Base-by-base conservation (phyloP, 2,113 vertebrate species). In the Brienomyrus longianalis region DNA sequence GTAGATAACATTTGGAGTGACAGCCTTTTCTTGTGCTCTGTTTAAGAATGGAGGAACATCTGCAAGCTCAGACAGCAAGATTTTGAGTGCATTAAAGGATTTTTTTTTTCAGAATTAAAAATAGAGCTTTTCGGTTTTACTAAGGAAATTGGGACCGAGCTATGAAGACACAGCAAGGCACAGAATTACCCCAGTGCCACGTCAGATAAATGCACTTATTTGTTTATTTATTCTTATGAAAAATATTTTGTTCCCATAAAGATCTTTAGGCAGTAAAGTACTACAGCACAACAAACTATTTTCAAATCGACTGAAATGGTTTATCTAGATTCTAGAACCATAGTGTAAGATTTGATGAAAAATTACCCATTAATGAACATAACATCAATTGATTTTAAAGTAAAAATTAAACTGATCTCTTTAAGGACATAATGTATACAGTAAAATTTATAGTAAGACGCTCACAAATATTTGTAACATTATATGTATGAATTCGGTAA, bases 1-100 rank as follows among this genome's bases (percentile, higher is more conserved):
- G 56, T 88, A 88, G 87, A 88, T 88, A 88, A 66, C 87, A 88
- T 88, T 66, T 88, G 52, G 54, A 88, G 54, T 62, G 54, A 88
- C 87, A 59, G 52, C 35, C 87, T 88, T 66, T 66, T 88, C 87
- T 88, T 88, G 23, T 43, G 87, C 87, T 23, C 19, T 27, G 87
- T 54, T 88, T 88, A 54, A 88, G 54, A 88, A 86, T 86, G 52
- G 54, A 45, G 87, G 39, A 59, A 66, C 54, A 66, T 45, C 56
- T 66, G 56, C 87, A 88, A 66, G 31, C 50, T 88, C 54, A 88
- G 87, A 59, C 86, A 86, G 50, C 84, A 39, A 35, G 54, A 19
- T 47, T 62, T 11, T 23, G 39, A 88, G 31, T 45, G 54, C 31
- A 35, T 88, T 35, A 87, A 54, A 87, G 85, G 85, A 87, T 87